Evolutionary conservation across 2,797 vertebrate genomes (phyloP).

Genomic region (Hafferia zeledoni): DNA sequence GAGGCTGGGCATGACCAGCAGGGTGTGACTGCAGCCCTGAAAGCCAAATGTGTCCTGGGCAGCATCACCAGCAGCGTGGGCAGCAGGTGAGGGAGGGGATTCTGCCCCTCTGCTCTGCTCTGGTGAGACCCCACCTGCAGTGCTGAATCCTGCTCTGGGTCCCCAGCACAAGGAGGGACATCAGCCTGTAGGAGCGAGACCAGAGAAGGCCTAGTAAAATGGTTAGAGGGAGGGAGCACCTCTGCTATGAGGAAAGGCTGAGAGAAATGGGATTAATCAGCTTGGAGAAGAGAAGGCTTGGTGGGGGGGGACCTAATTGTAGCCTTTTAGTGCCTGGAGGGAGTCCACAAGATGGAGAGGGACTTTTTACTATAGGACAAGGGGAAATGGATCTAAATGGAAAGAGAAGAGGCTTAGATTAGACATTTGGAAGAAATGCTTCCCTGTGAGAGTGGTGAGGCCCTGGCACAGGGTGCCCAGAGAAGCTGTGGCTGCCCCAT

Average conservation of each 20-base stretch:
- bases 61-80: background rate
- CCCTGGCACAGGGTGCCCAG: background rate
- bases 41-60: background rate
- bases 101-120: background rate
- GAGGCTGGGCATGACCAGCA: background rate
- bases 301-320: fast-evolving
- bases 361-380: background rate
- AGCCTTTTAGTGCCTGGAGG: background rate
- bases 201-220: background rate
- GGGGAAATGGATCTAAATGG: background rate
- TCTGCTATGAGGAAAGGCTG: background rate
- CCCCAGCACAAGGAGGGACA: background rate
- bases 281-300: background rate
- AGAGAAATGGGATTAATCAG: background rate
- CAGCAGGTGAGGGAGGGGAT: background rate
- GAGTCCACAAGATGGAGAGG: background rate
- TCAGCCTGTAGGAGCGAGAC: background rate
- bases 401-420: background rate
- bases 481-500: background rate
- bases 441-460: background rate
- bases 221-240: background rate
- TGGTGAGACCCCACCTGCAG: background rate
- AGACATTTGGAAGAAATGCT: background rate
- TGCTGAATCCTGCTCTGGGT: background rate
- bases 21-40: background rate